Evolutionary conservation across 2,113 vertebrate species (phyloP).

Genomic region (Paratilapia polleni): DNA sequence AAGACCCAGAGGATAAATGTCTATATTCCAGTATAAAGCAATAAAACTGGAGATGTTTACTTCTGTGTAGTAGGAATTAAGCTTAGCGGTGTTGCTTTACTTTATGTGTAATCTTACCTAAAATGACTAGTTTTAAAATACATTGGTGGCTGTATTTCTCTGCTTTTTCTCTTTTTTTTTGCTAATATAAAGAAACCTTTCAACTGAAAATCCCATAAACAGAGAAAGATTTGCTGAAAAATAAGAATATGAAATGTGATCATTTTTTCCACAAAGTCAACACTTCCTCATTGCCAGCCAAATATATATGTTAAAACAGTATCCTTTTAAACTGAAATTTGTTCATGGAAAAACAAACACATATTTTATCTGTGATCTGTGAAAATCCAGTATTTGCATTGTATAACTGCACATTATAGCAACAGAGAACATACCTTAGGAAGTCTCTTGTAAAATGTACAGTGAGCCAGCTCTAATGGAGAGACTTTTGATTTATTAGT

Average conservation of each 20-base stretch:
- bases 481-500: no score
- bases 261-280: not conserved
- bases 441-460: no score
- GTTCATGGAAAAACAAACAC: no score
- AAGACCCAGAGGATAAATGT: not conserved
- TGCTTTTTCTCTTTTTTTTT: rapidly evolving
- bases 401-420: not conserved
- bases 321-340: rapidly evolving
- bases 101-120: rapidly evolving
- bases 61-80: not conserved
- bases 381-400: not conserved
- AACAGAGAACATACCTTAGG: no score
- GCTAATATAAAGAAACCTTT: rapidly evolving
- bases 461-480: no score
- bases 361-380: no score
- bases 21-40: not conserved
- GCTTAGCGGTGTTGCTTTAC: not conserved
- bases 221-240: rapidly evolving
- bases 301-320: rapidly evolving
- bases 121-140: not conserved
- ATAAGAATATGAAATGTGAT: not conserved
- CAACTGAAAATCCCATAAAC: not conserved
- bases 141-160: not conserved
- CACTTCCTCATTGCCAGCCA: rapidly evolving
- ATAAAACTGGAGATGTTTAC: rapidly evolving